These are phyloP conservation scores for Felis catus DNA, from an alignment of 2,113 vertebrate genomes.

Conservation along the genomic window DNA sequence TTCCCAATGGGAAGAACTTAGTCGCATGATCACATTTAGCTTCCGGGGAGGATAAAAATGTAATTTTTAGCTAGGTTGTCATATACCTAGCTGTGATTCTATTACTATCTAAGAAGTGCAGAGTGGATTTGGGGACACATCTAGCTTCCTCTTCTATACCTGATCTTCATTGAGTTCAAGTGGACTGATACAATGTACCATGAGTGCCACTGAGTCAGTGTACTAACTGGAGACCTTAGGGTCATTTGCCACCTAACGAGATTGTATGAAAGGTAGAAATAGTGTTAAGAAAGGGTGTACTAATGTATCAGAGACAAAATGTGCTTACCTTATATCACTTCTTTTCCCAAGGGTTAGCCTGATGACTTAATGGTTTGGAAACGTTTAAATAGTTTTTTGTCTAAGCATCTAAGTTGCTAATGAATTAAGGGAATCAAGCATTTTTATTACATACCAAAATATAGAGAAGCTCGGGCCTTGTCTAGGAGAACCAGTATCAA, in stretches of 20 bases:
- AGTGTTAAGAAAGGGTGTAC: background rate
- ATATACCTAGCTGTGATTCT: background rate
- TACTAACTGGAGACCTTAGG: background rate
- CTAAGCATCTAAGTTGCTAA: background rate
- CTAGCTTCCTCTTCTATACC: background rate
- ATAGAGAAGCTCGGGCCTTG: background rate
- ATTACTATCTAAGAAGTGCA: background rate
- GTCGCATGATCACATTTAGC: background rate
- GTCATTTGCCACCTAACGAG: rapidly evolving
- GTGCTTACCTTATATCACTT: background rate
- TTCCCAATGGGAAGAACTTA: background rate
- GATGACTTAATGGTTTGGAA: background rate
- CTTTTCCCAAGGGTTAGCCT: background rate
- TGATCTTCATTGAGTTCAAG: background rate
- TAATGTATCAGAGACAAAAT: background rate
- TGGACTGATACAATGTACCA: background rate
- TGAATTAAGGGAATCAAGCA: background rate
- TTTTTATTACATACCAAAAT: background rate
- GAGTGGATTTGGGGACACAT: background rate
- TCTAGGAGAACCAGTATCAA: background rate
- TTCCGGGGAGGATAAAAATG: background rate
- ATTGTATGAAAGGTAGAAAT: background rate
- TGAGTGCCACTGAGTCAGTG: background rate
- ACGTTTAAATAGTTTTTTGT: background rate
- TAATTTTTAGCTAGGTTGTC: background rate